Percentiles rank a stretch among this genome's conserved stretches.
These are phyloP conservation scores for Catagonus wagneri DNA, from an alignment of 2,113 vertebrate species.

Conservation along the genomic window DNA sequence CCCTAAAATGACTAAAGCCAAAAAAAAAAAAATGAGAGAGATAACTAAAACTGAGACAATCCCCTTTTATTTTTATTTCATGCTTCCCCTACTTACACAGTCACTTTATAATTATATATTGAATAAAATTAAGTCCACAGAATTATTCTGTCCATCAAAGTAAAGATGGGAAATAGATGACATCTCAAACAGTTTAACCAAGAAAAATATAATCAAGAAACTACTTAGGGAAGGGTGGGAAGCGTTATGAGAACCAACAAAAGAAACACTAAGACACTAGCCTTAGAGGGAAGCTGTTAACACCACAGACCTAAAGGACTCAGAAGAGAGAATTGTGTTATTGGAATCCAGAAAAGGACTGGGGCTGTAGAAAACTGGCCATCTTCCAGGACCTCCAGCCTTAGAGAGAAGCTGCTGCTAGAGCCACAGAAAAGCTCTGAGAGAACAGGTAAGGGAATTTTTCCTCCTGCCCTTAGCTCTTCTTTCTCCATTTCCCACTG, in stretches of 20 bases:
- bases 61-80: not conserved
- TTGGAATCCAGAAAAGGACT: not conserved
- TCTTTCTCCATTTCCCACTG: not conserved
- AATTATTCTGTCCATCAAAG: not conserved
- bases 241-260: not conserved
- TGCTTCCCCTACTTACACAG: not conserved
- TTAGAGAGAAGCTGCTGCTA: not conserved
- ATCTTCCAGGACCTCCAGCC: not conserved
- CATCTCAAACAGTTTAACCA: not conserved
- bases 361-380: not conserved
- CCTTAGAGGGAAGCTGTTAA: not conserved
- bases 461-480: not conserved
- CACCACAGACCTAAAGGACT: not conserved
- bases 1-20: too few species aligned
- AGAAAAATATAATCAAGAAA: not conserved
- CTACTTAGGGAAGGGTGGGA: not conserved
- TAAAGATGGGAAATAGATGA: not conserved
- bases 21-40: too few species aligned
- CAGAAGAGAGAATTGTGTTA: not conserved
- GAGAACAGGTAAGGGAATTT: not conserved
- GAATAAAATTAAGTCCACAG: not conserved
- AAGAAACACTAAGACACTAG: not conserved
- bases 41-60: not conserved
- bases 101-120: not conserved
- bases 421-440: not conserved